Base-by-base conservation (phyloP, 2,888 invertebrate genomes). In the Hydraecia micacea region DNA sequence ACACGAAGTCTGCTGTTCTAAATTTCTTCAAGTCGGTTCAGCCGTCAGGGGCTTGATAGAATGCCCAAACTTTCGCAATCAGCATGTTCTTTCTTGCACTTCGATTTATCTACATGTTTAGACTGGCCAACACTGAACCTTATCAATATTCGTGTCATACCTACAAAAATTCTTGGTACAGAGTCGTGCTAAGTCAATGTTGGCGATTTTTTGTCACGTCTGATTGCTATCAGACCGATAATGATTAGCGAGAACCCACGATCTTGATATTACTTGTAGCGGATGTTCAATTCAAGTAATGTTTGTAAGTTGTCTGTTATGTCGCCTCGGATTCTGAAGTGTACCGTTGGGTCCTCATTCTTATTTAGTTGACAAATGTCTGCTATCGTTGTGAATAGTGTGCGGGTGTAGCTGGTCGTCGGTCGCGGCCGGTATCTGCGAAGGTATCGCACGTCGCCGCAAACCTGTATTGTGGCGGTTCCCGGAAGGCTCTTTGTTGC, bases 401-500 rank as follows among this genome's bases (percentile, higher is more conserved):
- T 89, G 88, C 90, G 90, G 89, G 88, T 80, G 90, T 95, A 95
- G 95, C 94, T 94, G 95, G 91, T 91, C 89, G 92, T 91, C 91
- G 91, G 91, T 90, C 88, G 92, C 91, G 91, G 92, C 88, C 93
- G 93, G 95, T 96, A 96, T 96, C 96, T 95, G 96, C 96, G 95
- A 95, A 95, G 95, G 96, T 96, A 96, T 96, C 96, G 96, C 96
- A 96, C 96, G 96, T 96, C 94, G 95, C 92, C 93, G 95, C 96
- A 95, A 96, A 96, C 96, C 96, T 95, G 96, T 96, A 97, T 97
- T 96, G 95, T 96, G 95, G 91, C 95, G 92, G 93, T 96, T 96
- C 96, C 96, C 93, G 96, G 96, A 97, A 96, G 95, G 95, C 93
- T 93, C 95, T 97, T 96, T 96, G 96, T 96, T 94, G 91, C 92